phyloP scores from a whole-genome alignment of 2,888 invertebrate genomes.

The Liopterus haemorrhoidalis region DNA sequence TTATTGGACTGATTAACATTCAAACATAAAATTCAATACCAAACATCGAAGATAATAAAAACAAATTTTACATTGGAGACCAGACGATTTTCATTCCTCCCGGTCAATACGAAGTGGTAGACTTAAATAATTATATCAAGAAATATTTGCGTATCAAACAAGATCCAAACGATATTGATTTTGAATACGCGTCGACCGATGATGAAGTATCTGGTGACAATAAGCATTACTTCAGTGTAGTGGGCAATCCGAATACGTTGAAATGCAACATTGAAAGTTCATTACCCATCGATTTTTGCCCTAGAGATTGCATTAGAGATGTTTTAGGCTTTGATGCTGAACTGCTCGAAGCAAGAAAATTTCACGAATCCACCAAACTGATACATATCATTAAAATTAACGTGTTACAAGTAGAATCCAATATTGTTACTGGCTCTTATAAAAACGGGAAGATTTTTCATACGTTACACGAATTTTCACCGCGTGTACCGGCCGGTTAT shows the following conservation, averaged over 20 bases:
- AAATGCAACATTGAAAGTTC: slow-evolving; percentile 18
- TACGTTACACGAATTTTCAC: slow-evolving; percentile 1
- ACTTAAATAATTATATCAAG: too few species aligned
- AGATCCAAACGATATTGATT: slow-evolving; percentile 4
- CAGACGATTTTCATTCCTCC: slow-evolving; percentile 29
- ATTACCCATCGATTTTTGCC: neutral
- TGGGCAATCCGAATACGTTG: slow-evolving; percentile 33
- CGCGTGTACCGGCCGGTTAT: slow-evolving; percentile 2
- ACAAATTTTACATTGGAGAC: slow-evolving; percentile 32
- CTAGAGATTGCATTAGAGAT: slow-evolving; percentile 2
- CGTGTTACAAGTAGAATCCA: slow-evolving; percentile 21
- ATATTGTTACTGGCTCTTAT: slow-evolving; percentile 29
- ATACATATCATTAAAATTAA: slow-evolving; percentile 4
- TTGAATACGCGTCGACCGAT: neutral
- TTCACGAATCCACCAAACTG: slow-evolving; percentile 2
- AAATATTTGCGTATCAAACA: slow-evolving; percentile 20
- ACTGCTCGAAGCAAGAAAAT: neutral
- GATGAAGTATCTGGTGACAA: neutral
- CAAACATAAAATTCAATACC: slow-evolving; percentile 36
- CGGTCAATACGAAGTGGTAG: slow-evolving; percentile 35
- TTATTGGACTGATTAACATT: slow-evolving; percentile 33
- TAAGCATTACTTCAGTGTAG: slow-evolving; percentile 9
- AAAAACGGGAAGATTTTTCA: slow-evolving; percentile 5
- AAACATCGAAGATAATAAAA: too few species aligned
- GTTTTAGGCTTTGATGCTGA: neutral